phyloP scores from a whole-genome alignment of 2,888 invertebrate species.

The Petrophora chlorosata region DNA sequence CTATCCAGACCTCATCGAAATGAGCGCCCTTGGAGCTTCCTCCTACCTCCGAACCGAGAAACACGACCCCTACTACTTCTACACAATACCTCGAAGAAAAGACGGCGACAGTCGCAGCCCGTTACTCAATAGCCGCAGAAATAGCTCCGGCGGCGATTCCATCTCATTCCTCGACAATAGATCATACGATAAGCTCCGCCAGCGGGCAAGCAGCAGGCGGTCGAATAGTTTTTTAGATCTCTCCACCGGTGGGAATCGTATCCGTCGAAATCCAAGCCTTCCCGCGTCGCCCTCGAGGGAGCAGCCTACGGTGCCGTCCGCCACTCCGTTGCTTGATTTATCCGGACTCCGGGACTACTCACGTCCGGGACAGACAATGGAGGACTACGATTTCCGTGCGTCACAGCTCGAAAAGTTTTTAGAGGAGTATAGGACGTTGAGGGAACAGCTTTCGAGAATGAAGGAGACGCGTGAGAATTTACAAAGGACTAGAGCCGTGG shows the following conservation, averaged over 20 bases:
- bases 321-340: slow-evolving; percentile 86
- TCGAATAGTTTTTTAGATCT: slow-evolving; percentile 89
- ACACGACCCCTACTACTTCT: slow-evolving; percentile 82
- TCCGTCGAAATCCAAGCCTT: slow-evolving; percentile 83
- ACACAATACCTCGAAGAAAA: slow-evolving; percentile 86
- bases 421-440: slow-evolving; percentile 90
- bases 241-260: slow-evolving; percentile 73
- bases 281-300: slow-evolving; percentile 86
- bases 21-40: slow-evolving; percentile 72
- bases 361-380: slow-evolving; percentile 70
- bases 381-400: slow-evolving; percentile 90
- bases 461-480: slow-evolving; percentile 90
- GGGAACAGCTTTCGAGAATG: slow-evolving; percentile 91
- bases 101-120: slow-evolving; percentile 90
- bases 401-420: slow-evolving; percentile 91
- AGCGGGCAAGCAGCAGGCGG: slow-evolving; percentile 74
- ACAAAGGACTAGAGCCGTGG: slow-evolving; percentile 70
- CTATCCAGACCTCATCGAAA: slow-evolving; percentile 83
- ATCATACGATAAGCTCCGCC: slow-evolving; percentile 61
- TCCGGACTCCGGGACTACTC: slow-evolving; percentile 81
- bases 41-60: slow-evolving; percentile 71
- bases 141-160: slow-evolving; percentile 88
- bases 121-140: slow-evolving; percentile 87
- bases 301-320: slow-evolving; percentile 73
- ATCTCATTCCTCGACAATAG: slow-evolving; percentile 69